Evolutionary conservation across 2,113 vertebrate genomes (phyloP).

Genomic region (Atherinomorus stipes): DNA sequence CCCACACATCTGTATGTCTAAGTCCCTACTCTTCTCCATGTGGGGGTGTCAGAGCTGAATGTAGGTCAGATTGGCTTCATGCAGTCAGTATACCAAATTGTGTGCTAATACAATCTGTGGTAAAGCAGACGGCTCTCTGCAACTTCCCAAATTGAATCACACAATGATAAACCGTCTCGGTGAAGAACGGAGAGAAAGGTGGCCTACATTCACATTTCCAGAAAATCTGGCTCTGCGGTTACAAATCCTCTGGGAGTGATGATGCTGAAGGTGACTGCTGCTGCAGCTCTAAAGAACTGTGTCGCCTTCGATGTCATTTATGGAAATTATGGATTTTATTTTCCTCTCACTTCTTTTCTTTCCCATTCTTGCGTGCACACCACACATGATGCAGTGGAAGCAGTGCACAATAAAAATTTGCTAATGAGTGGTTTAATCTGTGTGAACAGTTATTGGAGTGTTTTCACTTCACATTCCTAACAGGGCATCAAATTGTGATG

Average conservation of each 20-base stretch:
- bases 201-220: slow-evolving; percentile 48
- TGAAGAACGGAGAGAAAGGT: slow-evolving; percentile 15
- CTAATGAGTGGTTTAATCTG: slow-evolving; percentile 7
- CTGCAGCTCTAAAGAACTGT: background rate
- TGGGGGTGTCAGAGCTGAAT: slow-evolving; percentile 40
- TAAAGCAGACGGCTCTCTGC: slow-evolving; percentile 7
- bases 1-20: background rate
- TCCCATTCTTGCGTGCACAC: background rate
- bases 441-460: background rate
- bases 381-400: background rate
- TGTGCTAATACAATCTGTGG: slow-evolving; percentile 1
- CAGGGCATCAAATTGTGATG: slow-evolving; percentile 28
- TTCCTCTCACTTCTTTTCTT: background rate
- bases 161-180: background rate
- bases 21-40: background rate
- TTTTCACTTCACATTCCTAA: slow-evolving; percentile 34
- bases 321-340: background rate
- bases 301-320: background rate
- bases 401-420: slow-evolving; percentile 4
- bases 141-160: background rate
- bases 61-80: slow-evolving; percentile 51
- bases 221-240: slow-evolving; percentile 22
- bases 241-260: background rate
- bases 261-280: background rate
- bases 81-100: slow-evolving; percentile 23